Evolutionary conservation across 1,140 invertebrate genomes (phyloP), one percentile per base, ranked within the genome.

Genomic region (Hycleus phaleratus): DNA sequence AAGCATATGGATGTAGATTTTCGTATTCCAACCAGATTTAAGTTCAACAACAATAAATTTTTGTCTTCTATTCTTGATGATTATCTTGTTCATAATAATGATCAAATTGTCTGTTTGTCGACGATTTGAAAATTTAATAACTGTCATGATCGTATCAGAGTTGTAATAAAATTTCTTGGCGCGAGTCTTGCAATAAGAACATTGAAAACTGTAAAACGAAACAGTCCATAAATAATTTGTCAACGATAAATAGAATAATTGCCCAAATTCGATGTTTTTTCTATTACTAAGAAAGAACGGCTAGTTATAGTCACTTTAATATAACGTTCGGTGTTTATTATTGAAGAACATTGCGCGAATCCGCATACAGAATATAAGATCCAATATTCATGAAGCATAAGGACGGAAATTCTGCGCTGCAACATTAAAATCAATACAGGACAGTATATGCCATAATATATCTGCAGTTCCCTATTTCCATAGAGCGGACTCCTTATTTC

Each of bases 381-480:
- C 63, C 60, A 62, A 64, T 60, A 63, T 63, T 65, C 67, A 62
- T 60, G 64, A 62, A 60, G 48, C 59, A 62, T 69, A 69, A 68
- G 65, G 68, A 62, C 62, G 62, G 56, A 65, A 64, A 63, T 69
- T 68, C 60, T 60, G 44, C 56, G 62, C 59, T 56, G 51, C 62
- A 61, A 68, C 68, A 70, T 70, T 70, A 70, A 70, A 70, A 70
- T 70, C 68, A 70, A 70, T 70, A 70, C 68, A 68, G 61, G 62
- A 62, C 64, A 68, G 56, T 68, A 68, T 68, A 67, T 68, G 66
- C 66, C 60, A 68, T 68, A 68, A 67, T 70, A 67, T 68, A 70
- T 70, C 68, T 70, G 68, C 68, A 68, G 68, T 70, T 70, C 58
- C 52, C 67, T 54, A 65, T 67, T 67, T 63, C 59, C 64, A 63